Evolutionary conservation across 2,113 vertebrate genomes (phyloP), one percentile per base, ranked within the genome.

Genomic region (Aphyosemion australe): DNA sequence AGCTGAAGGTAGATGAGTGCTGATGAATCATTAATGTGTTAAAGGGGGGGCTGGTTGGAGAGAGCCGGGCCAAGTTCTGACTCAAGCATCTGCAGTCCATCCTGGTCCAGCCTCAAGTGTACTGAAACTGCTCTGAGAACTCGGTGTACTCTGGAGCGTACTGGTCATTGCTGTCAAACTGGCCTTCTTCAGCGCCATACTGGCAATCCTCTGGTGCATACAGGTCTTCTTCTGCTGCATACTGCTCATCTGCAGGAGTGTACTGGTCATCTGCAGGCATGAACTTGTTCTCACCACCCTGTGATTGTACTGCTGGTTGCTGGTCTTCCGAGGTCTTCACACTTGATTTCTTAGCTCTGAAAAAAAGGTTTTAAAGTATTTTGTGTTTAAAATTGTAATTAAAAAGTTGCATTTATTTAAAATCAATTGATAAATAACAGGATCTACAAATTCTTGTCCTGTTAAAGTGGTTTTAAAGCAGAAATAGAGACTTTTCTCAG

Each of bases 121-220:
- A 87, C 62, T 79, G 83, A 65, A 74, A 69, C 65, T 80, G 77
- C 79, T 87, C 87, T 14, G 79, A 77, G 73, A 84, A 89, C 58
- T 72, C 56, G 0, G 54, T 62, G 71, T 78, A 58, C 61, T 81
- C 80, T 0, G 79, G 73, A 5, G 76, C 37, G 16, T 84, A 88
- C 76, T 82, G 60, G 69, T 65, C 45, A 20, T 34, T 54, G 5
- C 7, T 18, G 12, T 18, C 51, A 11, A 12, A 64, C 39, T 52
- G 61, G 10, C 75, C 56, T 4, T 68, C 66, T 19, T 18, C 59
- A 0, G 37, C 21, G 3, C 20, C 16, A 31, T 41, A 76, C 65
- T 42, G 31, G n/a, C 6, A n/a, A 0, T 71, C 62, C 4, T 3
- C 65, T 0, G 39, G 10, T 0, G 14, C n/a, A 10, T 32, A 84